phyloP scores from a whole-genome alignment of 1,140 invertebrate species.

The Heliconius himera region DNA sequence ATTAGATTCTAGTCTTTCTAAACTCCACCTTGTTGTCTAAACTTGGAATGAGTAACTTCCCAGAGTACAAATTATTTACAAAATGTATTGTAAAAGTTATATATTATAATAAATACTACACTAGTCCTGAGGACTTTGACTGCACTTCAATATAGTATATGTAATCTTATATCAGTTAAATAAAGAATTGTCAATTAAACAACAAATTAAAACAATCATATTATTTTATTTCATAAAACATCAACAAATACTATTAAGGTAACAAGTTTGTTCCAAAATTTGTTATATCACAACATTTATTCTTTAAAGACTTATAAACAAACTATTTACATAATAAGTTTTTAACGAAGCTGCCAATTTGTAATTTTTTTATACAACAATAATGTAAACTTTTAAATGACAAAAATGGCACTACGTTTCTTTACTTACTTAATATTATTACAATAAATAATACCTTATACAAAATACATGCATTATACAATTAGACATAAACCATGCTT shows the following conservation, averaged over 20 bases:
- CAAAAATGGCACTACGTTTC: not conserved
- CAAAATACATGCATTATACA: conserved; percentile 12
- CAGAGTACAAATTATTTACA: too few species aligned
- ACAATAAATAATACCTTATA: conserved; percentile 21
- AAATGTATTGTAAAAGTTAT: too few species aligned
- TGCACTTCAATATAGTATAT: too few species aligned
- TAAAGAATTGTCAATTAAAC: not conserved
- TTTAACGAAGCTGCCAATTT: not conserved
- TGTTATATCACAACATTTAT: conserved; percentile 11
- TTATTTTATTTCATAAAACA: conserved; percentile 26
- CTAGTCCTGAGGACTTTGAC: too few species aligned
- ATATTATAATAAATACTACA: too few species aligned
- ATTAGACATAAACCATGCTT: not conserved
- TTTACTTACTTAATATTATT: not conserved
- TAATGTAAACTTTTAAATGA: not conserved
- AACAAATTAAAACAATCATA: conserved; percentile 9
- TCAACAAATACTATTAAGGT: conserved; percentile 34
- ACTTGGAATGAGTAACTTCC: too few species aligned
- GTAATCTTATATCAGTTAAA: too few species aligned
- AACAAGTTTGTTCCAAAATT: conserved; percentile 15
- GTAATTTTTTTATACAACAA: not conserved
- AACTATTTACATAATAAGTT: not conserved
- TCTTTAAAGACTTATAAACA: conserved; percentile 1
- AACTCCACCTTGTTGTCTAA: too few species aligned
- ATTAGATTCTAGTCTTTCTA: too few species aligned